A percentile compares a stretch with the other conserved stretches of the same genome.
Conservation (phyloP, 2,888 invertebrate species). For the Cryptus viduatorius region DNA sequence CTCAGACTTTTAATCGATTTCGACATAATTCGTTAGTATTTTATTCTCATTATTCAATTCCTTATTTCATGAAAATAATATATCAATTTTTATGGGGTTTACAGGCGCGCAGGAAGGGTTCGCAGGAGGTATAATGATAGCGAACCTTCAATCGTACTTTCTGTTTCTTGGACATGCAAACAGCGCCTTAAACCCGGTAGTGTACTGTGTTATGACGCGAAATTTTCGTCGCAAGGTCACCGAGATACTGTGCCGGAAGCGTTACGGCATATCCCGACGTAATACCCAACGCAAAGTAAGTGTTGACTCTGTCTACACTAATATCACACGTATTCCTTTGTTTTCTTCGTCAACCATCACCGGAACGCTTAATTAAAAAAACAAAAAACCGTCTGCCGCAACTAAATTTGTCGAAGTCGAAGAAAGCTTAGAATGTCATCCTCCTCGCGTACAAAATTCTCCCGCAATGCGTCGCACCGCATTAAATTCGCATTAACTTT, state of each 20-base stretch:
- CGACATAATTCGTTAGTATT: slow-evolving; percentile 81
- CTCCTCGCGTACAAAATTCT: neutral
- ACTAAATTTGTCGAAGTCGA: neutral
- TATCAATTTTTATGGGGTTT: neutral
- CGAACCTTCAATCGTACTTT: slow-evolving; percentile 88
- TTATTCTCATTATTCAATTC: neutral
- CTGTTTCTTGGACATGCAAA: slow-evolving; percentile 91
- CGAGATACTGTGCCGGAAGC: slow-evolving; percentile 86
- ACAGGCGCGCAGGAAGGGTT: neutral
- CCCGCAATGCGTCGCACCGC: neutral
- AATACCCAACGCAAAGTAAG: slow-evolving; percentile 77
- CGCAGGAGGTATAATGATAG: slow-evolving; percentile 77
- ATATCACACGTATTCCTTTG: neutral
- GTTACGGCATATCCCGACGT: slow-evolving; percentile 68
- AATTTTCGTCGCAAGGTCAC: slow-evolving; percentile 90
- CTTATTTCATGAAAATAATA: neutral
- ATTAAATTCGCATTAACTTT: neutral
- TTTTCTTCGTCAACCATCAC: neutral
- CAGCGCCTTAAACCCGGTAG: slow-evolving; percentile 91
- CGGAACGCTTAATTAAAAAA: neutral
- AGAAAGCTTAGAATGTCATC: neutral
- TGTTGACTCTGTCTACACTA: slow-evolving; percentile 45
- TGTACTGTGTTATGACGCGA: slow-evolving; percentile 91
- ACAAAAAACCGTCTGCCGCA: neutral
- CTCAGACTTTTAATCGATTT: slow-evolving; percentile 89